Conservation (phyloP, 2,113 vertebrate genomes). For the Bubalus kerabau region DNA sequence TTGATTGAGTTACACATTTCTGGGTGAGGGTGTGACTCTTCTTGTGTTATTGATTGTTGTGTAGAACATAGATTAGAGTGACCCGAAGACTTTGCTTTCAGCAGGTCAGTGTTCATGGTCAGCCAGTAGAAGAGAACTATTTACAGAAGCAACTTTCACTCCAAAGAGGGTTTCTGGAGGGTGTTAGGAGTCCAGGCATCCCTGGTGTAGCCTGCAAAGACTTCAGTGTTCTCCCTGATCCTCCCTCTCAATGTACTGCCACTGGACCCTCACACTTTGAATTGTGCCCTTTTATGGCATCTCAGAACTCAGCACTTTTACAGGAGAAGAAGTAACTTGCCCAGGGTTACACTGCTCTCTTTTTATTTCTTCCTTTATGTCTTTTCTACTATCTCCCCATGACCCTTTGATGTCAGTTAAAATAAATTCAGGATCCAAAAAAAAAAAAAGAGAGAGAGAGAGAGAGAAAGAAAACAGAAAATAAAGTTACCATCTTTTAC, state of each 20-base stretch:
- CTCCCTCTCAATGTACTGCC: not conserved
- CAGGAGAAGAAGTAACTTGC: not conserved
- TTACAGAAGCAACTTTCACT: not conserved
- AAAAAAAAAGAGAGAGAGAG: not conserved
- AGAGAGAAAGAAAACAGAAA: not conserved
- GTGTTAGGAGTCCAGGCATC: not conserved
- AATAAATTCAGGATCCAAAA: not conserved
- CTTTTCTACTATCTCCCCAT: not conserved
- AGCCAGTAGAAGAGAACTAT: not conserved
- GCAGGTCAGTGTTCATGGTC: not conserved
- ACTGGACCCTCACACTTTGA: not conserved
- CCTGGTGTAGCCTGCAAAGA: not conserved
- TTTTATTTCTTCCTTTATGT: not conserved
- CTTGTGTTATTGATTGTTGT: not conserved
- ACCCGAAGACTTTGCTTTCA: not conserved
- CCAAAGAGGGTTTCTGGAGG: not conserved
- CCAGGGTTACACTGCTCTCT: not conserved
- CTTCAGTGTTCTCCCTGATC: not conserved
- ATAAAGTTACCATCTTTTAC: not conserved
- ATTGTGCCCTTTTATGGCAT: not conserved
- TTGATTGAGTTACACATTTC: conserved; percentile 58
- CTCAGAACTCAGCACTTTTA: not conserved
- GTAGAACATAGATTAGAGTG: conserved; percentile 59
- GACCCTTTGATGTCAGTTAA: not conserved
- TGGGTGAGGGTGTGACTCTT: not conserved